Evolutionary conservation across 2,113 vertebrate genomes (phyloP), one percentile per base, ranked within the genome.

Genomic region (Epinephelus lanceolatus): DNA sequence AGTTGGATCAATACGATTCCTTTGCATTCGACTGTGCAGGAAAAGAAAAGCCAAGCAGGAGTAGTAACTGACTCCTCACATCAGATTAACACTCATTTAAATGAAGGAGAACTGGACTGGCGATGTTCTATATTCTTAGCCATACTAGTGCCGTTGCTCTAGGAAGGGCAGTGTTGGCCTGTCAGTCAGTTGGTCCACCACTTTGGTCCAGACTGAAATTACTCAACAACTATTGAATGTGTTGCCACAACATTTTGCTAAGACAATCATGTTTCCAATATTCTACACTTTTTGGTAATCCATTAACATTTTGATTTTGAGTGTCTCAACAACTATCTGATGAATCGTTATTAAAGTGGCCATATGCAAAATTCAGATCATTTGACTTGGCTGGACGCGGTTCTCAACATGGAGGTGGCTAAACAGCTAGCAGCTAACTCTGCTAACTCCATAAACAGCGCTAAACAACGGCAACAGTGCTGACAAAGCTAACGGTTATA

Each of bases 1-100:
- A 0, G 74, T 90, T 3, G 76, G 66, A 67, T 78, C 80, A 2
- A 47, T 94, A 27, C 51, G 71, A 30, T 91, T 88, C 23, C 12
- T 95, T n/a, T 95, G 93, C 51, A 23, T 69, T 42, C 76, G 63
- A 80, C 9, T 94, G 15, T 93, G 91, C 88, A 84, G 84, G 40
- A 92, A 66, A 21, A 85, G 66, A 23, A 95, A 95, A 93, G 18
- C 89, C 14, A 95, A 95, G 74, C 65, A 86, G 65, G 93, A 95
- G 55, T 95, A 86, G 78, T 27, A 12, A 13, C 14, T 23, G 49
- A 78, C 13, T 71, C 17, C 6, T 80, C 52, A 37, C 5, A 9
- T 59, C 25, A 33, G 23, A 18, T 33, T 23, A 51, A 13, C 21
- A 3, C 7, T n/a, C 13, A 33, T 21, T 45, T 0, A 45, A 63